phyloP scores from a whole-genome alignment of 2,797 vertebrate genomes.

The Eptatretus atami region DNA sequence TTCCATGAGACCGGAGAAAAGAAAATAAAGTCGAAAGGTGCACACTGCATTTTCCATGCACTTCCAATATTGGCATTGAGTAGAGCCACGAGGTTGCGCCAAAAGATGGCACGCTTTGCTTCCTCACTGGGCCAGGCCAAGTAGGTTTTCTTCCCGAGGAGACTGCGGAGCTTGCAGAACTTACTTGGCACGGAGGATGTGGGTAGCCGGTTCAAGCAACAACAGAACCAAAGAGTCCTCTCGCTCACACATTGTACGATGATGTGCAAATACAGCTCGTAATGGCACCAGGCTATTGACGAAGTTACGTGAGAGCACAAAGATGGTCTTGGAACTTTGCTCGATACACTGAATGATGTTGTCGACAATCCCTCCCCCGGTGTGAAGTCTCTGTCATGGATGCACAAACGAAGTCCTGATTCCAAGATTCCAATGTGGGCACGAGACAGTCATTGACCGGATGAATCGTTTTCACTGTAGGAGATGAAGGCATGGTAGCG shows the following conservation, averaged over 20 bases:
- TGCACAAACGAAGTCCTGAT: constrained; percentile 4
- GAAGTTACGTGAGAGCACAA: constrained; percentile 8
- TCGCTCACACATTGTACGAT: constrained; percentile 7
- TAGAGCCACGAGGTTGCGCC: constrained; percentile 8
- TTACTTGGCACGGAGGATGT: constrained; percentile 7
- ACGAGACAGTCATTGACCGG: constrained; percentile 7
- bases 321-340: constrained; percentile 9
- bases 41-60: too few species aligned
- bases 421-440: constrained; percentile 6
- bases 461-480: constrained; percentile 8
- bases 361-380: constrained; percentile 8
- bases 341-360: constrained; percentile 9
- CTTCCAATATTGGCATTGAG: constrained; percentile 2
- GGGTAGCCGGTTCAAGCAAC: constrained; percentile 8
- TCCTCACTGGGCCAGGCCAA: constrained; percentile 8
- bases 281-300: constrained; percentile 9
- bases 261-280: constrained; percentile 9
- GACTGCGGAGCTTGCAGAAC: constrained; percentile 8
- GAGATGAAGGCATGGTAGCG: constrained; percentile 9
- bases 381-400: constrained; percentile 9
- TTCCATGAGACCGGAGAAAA: too few species aligned
- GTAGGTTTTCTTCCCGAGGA: constrained; percentile 8
- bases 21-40: too few species aligned
- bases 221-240: constrained; percentile 8
- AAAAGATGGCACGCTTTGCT: constrained; percentile 8